Conservation (phyloP, 2,113 vertebrate genomes). For the Rousettus leschenaultii region DNA sequence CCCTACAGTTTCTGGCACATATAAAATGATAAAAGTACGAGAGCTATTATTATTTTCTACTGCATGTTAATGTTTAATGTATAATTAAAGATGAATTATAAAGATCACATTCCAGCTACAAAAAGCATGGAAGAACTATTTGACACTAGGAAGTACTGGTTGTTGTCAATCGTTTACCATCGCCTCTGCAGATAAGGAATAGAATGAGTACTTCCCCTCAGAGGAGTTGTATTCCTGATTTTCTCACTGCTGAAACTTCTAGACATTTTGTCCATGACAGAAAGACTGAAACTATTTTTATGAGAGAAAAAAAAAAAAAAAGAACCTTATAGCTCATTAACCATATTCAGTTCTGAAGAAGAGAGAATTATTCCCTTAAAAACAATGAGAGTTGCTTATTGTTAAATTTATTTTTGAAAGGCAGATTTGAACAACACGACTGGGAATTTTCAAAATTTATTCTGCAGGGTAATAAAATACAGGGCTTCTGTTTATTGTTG, state of each 20-base stretch:
- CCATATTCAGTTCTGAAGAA: background rate
- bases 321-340: background rate
- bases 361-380: background rate
- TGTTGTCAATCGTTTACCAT: background rate
- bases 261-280: background rate
- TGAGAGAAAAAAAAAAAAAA: background rate
- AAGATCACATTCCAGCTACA: background rate
- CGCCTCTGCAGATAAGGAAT: background rate
- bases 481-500: background rate
- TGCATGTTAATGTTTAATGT: background rate
- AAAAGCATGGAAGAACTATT: background rate
- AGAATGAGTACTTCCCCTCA: background rate
- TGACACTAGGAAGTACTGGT: background rate
- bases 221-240: background rate
- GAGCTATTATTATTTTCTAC: background rate
- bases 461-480: background rate
- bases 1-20: background rate
- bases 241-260: background rate
- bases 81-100: background rate
- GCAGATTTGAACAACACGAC: background rate
- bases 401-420: background rate
- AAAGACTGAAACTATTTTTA: background rate
- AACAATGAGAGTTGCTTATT: background rate
- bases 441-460: background rate
- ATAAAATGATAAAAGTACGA: background rate